phyloP scores from a whole-genome alignment of 2,113 vertebrate genomes.

The Cephalopterus ornatus region DNA sequence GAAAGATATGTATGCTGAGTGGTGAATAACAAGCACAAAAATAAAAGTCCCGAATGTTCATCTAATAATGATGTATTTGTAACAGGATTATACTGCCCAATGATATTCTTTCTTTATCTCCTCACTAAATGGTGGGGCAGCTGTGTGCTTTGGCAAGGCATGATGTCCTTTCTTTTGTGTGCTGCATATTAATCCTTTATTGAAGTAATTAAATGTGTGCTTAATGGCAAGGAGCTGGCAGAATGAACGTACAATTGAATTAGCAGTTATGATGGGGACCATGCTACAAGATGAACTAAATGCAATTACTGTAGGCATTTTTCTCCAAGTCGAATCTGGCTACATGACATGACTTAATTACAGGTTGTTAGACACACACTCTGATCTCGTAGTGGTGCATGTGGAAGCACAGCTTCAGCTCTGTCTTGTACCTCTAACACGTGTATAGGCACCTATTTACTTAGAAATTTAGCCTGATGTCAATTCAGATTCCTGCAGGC shows the following conservation, averaged over 20 bases:
- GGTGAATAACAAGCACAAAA: slow-evolving; percentile 79
- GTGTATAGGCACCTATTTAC: rapidly evolving
- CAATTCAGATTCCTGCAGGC: neutral
- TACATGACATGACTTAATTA: slow-evolving; percentile 94
- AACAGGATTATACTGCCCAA: slow-evolving; percentile 77
- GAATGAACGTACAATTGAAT: slow-evolving; percentile 94
- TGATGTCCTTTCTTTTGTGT: slow-evolving; percentile 83
- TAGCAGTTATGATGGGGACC: slow-evolving; percentile 92
- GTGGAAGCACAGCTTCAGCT: slow-evolving; percentile 8
- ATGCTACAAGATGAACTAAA: slow-evolving; percentile 95
- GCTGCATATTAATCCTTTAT: slow-evolving; percentile 99
- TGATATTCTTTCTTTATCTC: slow-evolving; percentile 82
- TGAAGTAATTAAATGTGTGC: slow-evolving; percentile 96
- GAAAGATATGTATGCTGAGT: slow-evolving; percentile 70
- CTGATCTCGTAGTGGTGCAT: slow-evolving; percentile 69
- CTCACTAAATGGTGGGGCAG: slow-evolving; percentile 82
- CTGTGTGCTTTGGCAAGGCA: slow-evolving; percentile 83
- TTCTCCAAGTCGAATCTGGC: slow-evolving; percentile 78
- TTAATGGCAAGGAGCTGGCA: slow-evolving; percentile 95
- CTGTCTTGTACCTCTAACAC: neutral
- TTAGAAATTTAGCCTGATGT: neutral
- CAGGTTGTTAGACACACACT: slow-evolving; percentile 86
- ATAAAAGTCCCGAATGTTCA: slow-evolving; percentile 84
- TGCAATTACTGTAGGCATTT: slow-evolving; percentile 90
- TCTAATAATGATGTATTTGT: slow-evolving; percentile 91